phyloP scores from a whole-genome alignment of 2,888 invertebrate genomes.

The Hyalella azteca region DNA sequence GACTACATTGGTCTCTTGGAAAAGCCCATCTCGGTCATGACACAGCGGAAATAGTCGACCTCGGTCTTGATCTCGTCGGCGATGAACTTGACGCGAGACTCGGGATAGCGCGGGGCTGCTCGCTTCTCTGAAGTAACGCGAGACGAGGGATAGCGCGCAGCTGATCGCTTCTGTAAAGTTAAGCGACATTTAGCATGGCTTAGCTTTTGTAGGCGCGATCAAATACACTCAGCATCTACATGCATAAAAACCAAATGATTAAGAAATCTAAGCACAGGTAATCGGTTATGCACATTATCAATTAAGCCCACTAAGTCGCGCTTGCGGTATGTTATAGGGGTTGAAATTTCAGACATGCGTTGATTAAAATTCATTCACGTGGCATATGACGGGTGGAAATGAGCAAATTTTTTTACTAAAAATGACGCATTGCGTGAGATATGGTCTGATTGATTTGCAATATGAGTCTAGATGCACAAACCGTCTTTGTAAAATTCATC shows the following conservation, averaged over 20 bases:
- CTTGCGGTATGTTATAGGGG: background rate
- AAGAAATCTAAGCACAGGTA: background rate
- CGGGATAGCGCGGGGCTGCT: constrained; percentile 12
- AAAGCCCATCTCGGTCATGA: background rate
- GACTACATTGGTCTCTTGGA: too few relatives aligned
- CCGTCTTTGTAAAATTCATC: too few relatives aligned
- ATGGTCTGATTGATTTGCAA: too few relatives aligned
- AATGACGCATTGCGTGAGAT: too few relatives aligned
- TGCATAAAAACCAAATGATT: background rate
- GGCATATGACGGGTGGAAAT: too few relatives aligned
- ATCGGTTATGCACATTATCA: too few relatives aligned
- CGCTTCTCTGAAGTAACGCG: too few relatives aligned
- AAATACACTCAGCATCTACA: background rate
- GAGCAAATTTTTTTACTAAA: too few relatives aligned
- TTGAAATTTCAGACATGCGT: background rate
- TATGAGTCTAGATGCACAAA: too few relatives aligned
- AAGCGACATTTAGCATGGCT: background rate
- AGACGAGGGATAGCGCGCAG: background rate
- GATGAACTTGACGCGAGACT: background rate
- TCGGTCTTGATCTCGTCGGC: background rate
- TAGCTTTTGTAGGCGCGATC: background rate
- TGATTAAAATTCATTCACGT: background rate
- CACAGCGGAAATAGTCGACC: constrained; percentile 20
- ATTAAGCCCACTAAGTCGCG: background rate
- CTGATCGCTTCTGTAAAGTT: constrained; percentile 5